phyloP scores from a whole-genome alignment of 2,888 invertebrate species.

The Drosophila seclusa region DNA sequence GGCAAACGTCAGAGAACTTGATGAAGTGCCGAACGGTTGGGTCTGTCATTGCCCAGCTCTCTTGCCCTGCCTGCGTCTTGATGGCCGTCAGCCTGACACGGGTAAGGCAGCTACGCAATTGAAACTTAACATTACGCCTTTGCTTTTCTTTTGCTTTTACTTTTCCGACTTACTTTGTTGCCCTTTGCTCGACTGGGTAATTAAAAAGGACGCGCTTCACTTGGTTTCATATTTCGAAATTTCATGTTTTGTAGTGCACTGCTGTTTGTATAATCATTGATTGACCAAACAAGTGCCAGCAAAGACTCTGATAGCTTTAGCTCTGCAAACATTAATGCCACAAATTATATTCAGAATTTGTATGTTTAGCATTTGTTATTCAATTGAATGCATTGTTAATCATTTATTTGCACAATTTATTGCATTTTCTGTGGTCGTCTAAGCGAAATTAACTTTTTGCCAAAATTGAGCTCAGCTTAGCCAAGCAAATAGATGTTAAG shows the following conservation, averaged over 20 bases:
- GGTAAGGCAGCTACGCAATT: conserved; percentile 49
- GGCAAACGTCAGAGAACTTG: conserved; percentile 46
- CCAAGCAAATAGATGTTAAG: conserved; percentile 42
- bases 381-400: conserved; percentile 11
- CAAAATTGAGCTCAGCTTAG: conserved; percentile 15
- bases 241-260: conserved; percentile 22
- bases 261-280: conserved; percentile 23
- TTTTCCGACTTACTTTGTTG: conserved; percentile 45
- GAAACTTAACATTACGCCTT: conserved; percentile 45
- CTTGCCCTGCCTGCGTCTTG: neutral
- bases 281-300: conserved; percentile 27
- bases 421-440: conserved; percentile 7
- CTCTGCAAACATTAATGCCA: conserved; percentile 14
- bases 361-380: neutral
- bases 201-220: conserved; percentile 53
- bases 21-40: conserved; percentile 61
- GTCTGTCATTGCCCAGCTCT: conserved; percentile 36
- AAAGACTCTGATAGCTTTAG: neutral
- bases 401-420: conserved; percentile 1
- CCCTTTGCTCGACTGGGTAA: conserved; percentile 55
- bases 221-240: conserved; percentile 50
- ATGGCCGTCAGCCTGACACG: conserved; percentile 36
- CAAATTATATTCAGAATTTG: conserved; percentile 4
- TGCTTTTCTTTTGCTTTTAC: conserved; percentile 28
- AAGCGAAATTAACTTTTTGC: conserved; percentile 18